Conservation (phyloP, 2,113 vertebrate species). For the Empidonax traillii region DNA sequence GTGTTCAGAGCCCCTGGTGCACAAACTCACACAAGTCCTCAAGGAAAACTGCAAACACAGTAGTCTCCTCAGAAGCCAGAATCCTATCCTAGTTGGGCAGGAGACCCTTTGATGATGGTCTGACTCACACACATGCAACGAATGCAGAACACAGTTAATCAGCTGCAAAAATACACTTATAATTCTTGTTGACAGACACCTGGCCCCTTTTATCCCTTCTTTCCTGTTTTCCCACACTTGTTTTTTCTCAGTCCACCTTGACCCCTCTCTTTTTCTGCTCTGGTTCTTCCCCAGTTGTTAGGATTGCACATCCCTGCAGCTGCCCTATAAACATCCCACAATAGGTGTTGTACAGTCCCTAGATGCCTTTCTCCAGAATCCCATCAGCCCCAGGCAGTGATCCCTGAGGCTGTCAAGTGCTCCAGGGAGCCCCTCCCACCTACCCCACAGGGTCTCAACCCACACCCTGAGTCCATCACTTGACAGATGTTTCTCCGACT, state of each 20-base stretch:
- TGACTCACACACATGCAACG: not conserved
- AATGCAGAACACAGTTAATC: not conserved
- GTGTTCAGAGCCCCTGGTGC: not conserved
- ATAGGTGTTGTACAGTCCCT: not conserved
- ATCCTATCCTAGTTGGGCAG: not conserved
- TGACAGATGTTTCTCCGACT: not conserved
- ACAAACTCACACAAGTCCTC: not conserved
- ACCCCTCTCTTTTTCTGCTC: not conserved
- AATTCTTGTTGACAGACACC: not conserved
- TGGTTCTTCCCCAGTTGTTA: not conserved
- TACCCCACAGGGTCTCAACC: not conserved
- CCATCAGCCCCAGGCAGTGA: rapidly evolving
- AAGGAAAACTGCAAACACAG: not conserved
- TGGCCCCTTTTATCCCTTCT: not conserved
- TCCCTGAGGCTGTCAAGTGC: not conserved
- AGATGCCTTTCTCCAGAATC: not conserved
- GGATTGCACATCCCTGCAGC: not conserved
- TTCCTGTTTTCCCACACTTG: not conserved
- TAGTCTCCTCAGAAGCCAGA: not conserved
- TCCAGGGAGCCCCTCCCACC: not conserved
- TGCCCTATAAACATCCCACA: not conserved
- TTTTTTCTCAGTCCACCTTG: not conserved
- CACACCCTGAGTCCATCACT: rapidly evolving
- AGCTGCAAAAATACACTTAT: not conserved
- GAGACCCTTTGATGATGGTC: not conserved